phyloP scores from a whole-genome alignment of 1,140 invertebrate species.

The Euwallacea similis region DNA sequence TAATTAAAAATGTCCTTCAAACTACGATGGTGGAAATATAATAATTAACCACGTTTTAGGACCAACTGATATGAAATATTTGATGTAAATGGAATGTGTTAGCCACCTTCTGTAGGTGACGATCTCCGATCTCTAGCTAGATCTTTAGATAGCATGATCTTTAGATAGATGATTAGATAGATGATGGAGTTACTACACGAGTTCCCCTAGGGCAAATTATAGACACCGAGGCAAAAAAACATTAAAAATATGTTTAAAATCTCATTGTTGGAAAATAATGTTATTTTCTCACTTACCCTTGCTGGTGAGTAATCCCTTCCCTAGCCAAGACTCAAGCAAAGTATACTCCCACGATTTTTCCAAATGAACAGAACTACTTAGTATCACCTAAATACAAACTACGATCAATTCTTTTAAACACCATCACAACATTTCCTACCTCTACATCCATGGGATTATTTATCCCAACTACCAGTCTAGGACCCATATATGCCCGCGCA shows the following conservation, averaged over 20 bases:
- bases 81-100: too few species aligned
- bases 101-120: neutral
- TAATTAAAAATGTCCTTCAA: too few species aligned
- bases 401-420: neutral
- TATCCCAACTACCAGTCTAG: constrained; percentile 66
- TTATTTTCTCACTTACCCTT: constrained; percentile 55
- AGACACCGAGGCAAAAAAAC: too few species aligned
- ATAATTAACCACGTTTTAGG: too few species aligned
- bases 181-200: neutral
- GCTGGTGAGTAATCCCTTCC: constrained; percentile 82
- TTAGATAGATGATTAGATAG: too few species aligned
- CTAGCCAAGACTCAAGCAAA: constrained; percentile 87
- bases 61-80: too few species aligned
- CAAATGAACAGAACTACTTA: constrained; percentile 42
- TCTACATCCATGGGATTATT: constrained; percentile 69
- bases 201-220: too few species aligned
- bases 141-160: too few species aligned
- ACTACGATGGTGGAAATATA: too few species aligned
- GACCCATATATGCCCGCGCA: constrained; percentile 61
- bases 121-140: neutral
- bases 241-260: too few species aligned
- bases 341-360: constrained; percentile 78
- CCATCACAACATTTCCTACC: constrained; percentile 51
- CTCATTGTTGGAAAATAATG: neutral
- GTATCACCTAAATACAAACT: constrained; percentile 38